Evolutionary conservation across 2,888 invertebrate genomes (phyloP).

Genomic region (Zhengitettix transpicula): DNA sequence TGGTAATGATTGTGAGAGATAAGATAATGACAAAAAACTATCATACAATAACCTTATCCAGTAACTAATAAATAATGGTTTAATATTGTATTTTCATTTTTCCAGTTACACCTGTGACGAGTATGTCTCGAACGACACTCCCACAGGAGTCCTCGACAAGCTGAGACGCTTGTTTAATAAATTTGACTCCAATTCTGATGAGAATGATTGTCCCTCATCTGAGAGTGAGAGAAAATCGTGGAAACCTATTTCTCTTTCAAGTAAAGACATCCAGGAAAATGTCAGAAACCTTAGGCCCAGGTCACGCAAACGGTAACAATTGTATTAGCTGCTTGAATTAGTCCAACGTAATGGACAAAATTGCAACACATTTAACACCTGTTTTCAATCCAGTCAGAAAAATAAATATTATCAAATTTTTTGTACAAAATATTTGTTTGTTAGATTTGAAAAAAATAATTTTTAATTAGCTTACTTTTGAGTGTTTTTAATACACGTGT

Average conservation of each 20-base stretch:
- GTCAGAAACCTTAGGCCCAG: slow-evolving; percentile 39
- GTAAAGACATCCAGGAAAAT: slow-evolving; percentile 13
- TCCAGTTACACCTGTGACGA: slow-evolving; percentile 65
- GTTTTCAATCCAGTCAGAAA: too few relatives aligned
- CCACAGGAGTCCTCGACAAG: slow-evolving; percentile 35
- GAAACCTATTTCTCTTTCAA: slow-evolving; percentile 8
- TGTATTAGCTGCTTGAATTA: background rate
- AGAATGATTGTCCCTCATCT: slow-evolving; percentile 18
- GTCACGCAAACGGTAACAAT: slow-evolving; percentile 34
- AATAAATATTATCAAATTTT: too few relatives aligned
- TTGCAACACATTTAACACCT: too few relatives aligned
- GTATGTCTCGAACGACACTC: slow-evolving; percentile 55
- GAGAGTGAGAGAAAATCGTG: slow-evolving; percentile 9
- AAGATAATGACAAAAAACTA: background rate
- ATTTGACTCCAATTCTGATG: slow-evolving; percentile 19
- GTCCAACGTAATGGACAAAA: too few relatives aligned
- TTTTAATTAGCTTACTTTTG: too few relatives aligned
- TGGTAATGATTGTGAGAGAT: slow-evolving; percentile 38
- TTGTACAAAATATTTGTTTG: too few relatives aligned
- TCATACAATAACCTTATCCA: too few relatives aligned
- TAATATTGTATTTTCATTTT: slow-evolving; percentile 15
- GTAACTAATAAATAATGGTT: too few relatives aligned
- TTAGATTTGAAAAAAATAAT: too few relatives aligned
- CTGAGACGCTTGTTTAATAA: slow-evolving; percentile 25
- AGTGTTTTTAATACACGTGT: too few relatives aligned